Percentiles rank a stretch among this genome's conserved stretches.
Evolutionary conservation across 2,113 vertebrate species (phyloP).

Genomic region (Clarias magur): DNA sequence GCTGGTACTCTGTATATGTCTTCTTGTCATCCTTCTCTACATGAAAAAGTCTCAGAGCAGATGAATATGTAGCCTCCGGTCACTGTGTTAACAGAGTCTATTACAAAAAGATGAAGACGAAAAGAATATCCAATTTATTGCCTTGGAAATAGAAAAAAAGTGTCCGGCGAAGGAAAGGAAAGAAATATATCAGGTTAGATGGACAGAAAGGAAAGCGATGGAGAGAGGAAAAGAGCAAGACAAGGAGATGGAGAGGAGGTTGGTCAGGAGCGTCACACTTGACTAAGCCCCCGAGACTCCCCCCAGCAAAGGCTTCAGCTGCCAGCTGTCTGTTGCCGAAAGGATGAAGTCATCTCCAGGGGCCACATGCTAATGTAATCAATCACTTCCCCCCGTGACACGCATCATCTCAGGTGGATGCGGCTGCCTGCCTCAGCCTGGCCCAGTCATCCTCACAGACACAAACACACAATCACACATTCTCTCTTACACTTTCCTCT

Average conservation of each 20-base stretch:
- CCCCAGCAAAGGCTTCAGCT: conserved; percentile 58
- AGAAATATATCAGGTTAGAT: conserved; percentile 20
- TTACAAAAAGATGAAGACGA: conserved; percentile 41
- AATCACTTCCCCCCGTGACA: conserved; percentile 63
- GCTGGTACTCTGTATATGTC: conserved; percentile 37
- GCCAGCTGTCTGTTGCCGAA: conserved; percentile 66
- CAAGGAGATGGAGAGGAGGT: conserved; percentile 39
- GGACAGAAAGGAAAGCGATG: not conserved
- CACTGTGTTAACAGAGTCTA: conserved; percentile 39
- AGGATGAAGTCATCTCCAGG: conserved; percentile 66
- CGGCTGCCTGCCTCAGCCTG: conserved; percentile 45
- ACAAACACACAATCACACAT: conserved; percentile 8
- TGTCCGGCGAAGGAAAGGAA: conserved; percentile 1
- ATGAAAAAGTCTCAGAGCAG: conserved; percentile 45
- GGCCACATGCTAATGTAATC: conserved; percentile 65
- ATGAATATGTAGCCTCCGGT: conserved; percentile 55
- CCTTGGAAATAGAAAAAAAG: conserved; percentile 30
- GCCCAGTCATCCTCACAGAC: conserved; percentile 43
- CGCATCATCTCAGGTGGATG: conserved; percentile 58
- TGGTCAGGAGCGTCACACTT: conserved; percentile 59
- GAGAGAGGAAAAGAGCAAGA: conserved; percentile 25
- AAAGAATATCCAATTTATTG: conserved; percentile 33
- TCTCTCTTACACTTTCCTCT: conserved; percentile 49
- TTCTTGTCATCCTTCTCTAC: conserved; percentile 32
- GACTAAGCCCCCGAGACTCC: conserved; percentile 56